Base-by-base conservation (phyloP, 2,797 vertebrate species). In the Karalla daura region DNA sequence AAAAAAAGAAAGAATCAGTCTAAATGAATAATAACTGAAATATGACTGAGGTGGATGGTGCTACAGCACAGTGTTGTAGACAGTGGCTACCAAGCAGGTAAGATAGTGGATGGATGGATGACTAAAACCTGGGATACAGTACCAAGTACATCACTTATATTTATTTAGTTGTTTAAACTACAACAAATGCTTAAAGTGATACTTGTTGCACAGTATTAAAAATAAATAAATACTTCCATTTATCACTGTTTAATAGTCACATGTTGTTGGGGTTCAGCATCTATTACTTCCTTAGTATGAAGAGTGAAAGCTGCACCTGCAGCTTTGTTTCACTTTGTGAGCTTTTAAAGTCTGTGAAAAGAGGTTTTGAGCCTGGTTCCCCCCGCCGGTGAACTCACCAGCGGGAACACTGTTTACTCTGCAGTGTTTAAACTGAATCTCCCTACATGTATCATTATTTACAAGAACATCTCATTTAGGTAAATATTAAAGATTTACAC, bases 251-350 rank as follows among this genome's bases (percentile, higher is more conserved):
- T 18, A 10, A 20, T 5, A 5, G 6, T 21, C 32, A 68, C 21
- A 7, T 37, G 18, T 44, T 52, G n/a, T 33, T 9, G 2, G 11
- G 20, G 35, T 67, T 69, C 63, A 40, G 20, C 41, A 52, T n/a
- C n/a, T n/a, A n/a, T n/a, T n/a, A n/a, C 36, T 58, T 20, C 11
- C 10, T 54, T 53, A 25, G 5, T 32, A 58, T 24, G 23, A 39
- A 51, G 49, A 60, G 74, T 74, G 41, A 79, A 78, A 74, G 78
- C 55, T 25, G 51, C 62, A 73, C 62, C 60, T 52, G 74, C 36
- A 58, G 24, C 54, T 46, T 70, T 84, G 41, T 46, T 37, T 86
- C 85, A 90, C 61, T 65, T n/a, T 80, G 80, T 76, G 63, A 78
- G 65, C 52, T 65, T 47, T 86, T 45, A 76, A 55, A 83, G 56